Percentiles rank a stretch among this genome's conserved stretches.
Conservation (phyloP, 2,797 vertebrate genomes). For the Schizopygopsis malacanthus region DNA sequence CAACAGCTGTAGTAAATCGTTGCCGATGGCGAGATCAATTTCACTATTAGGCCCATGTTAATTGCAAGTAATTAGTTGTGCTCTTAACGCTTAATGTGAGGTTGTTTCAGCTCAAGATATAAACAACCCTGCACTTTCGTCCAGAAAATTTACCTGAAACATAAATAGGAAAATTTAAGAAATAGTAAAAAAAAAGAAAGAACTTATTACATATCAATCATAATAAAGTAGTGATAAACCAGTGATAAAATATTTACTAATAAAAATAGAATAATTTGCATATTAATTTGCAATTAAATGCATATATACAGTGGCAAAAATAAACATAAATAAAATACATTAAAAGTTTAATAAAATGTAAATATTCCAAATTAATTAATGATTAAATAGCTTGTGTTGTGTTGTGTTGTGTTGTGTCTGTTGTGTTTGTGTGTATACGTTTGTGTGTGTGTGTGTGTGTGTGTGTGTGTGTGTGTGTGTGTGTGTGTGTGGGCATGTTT, state of each 20-base stretch:
- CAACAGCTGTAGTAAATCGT: slow-evolving; percentile 46
- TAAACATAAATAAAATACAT: not conserved
- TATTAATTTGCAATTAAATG: no score
- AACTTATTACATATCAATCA: not conserved
- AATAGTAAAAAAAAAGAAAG: no score
- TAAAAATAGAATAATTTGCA: not conserved
- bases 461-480: no score
- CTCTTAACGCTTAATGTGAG: slow-evolving; percentile 33
- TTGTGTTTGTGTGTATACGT: no score
- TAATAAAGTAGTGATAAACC: no score
- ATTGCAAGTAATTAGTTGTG: slow-evolving; percentile 55
- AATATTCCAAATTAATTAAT: not conserved
- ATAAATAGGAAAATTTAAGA: not conserved
- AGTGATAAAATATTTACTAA: not conserved
- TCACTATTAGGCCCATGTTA: slow-evolving; percentile 58
- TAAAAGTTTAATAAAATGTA: not conserved
- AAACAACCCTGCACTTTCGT: not conserved
- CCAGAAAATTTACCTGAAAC: not conserved
- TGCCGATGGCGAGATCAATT: slow-evolving; percentile 54
- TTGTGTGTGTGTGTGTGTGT: no score
- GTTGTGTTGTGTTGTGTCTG: no score
- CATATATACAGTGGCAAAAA: not conserved
- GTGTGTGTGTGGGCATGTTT: no score
- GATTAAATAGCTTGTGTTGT: not conserved
- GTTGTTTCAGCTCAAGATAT: not conserved